Percentiles rank a stretch among this genome's conserved stretches.
Conservation (phyloP, 2,113 vertebrate genomes). For the Okapia johnstoni region DNA sequence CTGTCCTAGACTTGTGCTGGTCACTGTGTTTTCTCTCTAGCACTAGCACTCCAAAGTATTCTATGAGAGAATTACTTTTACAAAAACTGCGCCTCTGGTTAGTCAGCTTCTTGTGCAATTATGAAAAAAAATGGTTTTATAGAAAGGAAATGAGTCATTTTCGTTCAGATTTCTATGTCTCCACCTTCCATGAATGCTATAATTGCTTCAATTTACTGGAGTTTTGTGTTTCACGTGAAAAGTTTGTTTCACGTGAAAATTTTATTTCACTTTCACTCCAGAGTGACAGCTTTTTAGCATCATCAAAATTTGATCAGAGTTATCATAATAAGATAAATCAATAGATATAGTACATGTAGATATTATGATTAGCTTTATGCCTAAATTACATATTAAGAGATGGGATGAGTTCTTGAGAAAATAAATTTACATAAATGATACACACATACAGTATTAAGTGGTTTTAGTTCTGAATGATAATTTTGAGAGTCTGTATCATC, state of each 20-base stretch:
- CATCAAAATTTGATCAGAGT: background rate
- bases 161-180: background rate
- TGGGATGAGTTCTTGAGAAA: background rate
- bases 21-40: background rate
- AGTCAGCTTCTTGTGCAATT: constrained; percentile 36
- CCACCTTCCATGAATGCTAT: background rate
- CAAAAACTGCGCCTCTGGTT: background rate
- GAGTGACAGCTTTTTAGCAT: background rate
- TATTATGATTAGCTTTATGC: background rate
- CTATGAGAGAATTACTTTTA: background rate
- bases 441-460: background rate
- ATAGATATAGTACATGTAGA: background rate
- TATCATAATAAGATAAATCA: background rate
- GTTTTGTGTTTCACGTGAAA: background rate
- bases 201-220: background rate
- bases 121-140: background rate
- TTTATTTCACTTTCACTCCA: background rate
- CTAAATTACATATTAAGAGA: background rate
- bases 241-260: background rate
- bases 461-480: background rate
- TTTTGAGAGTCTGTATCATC: background rate
- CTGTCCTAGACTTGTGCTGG: background rate
- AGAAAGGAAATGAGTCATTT: background rate
- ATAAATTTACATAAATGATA: background rate
- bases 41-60: background rate